Base-by-base conservation (phyloP, 2,797 vertebrate species). In the Chaetodon trifasciatus region DNA sequence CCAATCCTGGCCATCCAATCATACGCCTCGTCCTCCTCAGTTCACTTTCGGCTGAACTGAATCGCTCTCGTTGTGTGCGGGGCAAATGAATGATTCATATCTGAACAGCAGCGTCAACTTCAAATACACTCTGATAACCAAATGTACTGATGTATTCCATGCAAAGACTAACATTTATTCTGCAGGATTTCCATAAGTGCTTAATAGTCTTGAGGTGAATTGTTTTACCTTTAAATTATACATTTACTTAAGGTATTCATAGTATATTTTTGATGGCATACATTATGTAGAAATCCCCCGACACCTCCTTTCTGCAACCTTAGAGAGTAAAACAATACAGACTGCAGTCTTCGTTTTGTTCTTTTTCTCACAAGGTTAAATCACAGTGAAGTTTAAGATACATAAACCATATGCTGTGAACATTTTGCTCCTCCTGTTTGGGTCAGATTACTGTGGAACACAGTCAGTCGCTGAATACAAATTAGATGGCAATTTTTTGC, bases 1-100 rank as follows among this genome's bases (percentile, higher is more conserved):
- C 79, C 40, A 40, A 67, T 83, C 80, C 64, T 57, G 74, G 76
- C 75, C 69, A 39, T 77, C 63, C 55, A 82, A 55, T 88, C 79
- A 67, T 15, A 71, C 16, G 39, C 61, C 52, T 55, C 42, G 23
- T 66, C n/a, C 68, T 74, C 71, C 46, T 71, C 44, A 23, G 70
- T 73, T 83, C 67, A 35, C 47, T 67, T 49, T 64, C 21, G n/a
- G 67, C 53, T 5, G 61, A 11, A 28, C 17, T 70, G 35, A 64
- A 44, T 70, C 10, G 0, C 65, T 70, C 58, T 68, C 53, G 50
- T 70, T 21, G 49, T 47, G 60, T 39, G 46, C 32, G 1, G 64
- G 23, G 19, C 56, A 58, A 63, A 74, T 57, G 35, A 76, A 32
- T 63, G 69, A 82, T 69, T 83, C 62, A 50, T 57, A 72, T 68